Evolutionary conservation across 2,113 vertebrate genomes (phyloP).

Genomic region (Narcine bancroftii): DNA sequence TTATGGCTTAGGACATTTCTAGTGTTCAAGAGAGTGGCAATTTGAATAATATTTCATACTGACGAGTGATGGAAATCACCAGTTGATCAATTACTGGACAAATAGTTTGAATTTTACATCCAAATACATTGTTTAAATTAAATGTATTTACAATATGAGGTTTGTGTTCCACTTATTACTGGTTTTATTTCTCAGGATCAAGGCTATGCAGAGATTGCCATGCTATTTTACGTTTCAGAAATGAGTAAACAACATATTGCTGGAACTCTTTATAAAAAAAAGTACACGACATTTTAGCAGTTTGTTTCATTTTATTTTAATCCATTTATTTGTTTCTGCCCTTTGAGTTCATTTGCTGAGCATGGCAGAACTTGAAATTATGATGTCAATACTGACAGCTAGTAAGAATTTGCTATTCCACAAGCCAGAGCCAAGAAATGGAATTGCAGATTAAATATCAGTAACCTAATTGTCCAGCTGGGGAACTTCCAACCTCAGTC

Average conservation of each 20-base stretch:
- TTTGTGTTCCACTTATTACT: background rate
- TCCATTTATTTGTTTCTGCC: background rate
- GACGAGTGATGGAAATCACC: background rate
- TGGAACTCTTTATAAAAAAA: background rate
- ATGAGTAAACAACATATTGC: conserved; percentile 5
- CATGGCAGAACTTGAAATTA: background rate
- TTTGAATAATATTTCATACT: background rate
- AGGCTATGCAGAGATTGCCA: background rate
- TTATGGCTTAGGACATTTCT: background rate
- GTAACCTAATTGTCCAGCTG: background rate
- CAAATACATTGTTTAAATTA: background rate
- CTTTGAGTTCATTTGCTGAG: background rate
- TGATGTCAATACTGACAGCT: background rate
- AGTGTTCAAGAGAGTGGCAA: background rate
- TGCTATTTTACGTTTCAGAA: background rate
- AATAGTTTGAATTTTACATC: background rate
- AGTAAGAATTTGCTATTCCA: background rate
- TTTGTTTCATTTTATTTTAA: background rate
- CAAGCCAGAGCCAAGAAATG: background rate
- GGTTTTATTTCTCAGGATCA: background rate
- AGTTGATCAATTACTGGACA: conserved; percentile 19
- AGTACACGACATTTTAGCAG: background rate
- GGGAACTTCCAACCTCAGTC: background rate
- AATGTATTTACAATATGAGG: background rate
- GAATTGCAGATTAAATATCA: background rate